These are phyloP conservation scores for Drosophila miranda DNA, from an alignment of 1,140 invertebrate species.

Conservation along the genomic window DNA sequence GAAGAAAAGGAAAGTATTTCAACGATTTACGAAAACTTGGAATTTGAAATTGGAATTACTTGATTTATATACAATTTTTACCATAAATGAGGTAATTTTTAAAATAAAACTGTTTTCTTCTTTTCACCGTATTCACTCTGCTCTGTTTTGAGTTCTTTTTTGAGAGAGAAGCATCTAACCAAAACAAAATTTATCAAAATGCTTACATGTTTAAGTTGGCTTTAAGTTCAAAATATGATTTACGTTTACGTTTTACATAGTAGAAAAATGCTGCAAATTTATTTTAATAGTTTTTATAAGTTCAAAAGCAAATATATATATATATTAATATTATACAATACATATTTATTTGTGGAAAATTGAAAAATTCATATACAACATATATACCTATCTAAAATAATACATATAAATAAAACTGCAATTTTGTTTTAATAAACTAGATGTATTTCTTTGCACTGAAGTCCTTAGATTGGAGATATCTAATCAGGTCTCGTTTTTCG, in stretches of 20 bases:
- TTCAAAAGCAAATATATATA: slow-evolving; percentile 59
- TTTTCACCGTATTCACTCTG: slow-evolving; percentile 45
- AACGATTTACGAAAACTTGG: slow-evolving; percentile 32
- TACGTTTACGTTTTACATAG: slow-evolving; percentile 62
- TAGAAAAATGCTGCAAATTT: slow-evolving; percentile 75
- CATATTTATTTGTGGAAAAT: slow-evolving; percentile 67
- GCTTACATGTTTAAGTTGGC: slow-evolving; percentile 72
- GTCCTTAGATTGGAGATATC: background rate
- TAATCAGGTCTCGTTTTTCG: background rate
- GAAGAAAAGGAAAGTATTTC: slow-evolving; percentile 47
- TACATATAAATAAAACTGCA: slow-evolving; percentile 52
- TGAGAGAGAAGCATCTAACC: slow-evolving; percentile 68
- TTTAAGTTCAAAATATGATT: slow-evolving; percentile 78
- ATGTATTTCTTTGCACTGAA: slow-evolving; percentile 12
- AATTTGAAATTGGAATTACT: slow-evolving; percentile 46
- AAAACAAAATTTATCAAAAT: slow-evolving; percentile 56
- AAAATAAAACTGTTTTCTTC: slow-evolving; percentile 31
- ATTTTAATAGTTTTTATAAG: slow-evolving; percentile 72
- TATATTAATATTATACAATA: slow-evolving; percentile 61
- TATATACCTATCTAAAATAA: slow-evolving; percentile 26
- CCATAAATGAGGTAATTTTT: slow-evolving; percentile 51
- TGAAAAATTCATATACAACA: slow-evolving; percentile 42
- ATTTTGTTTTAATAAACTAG: slow-evolving; percentile 59
- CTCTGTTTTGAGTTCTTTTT: slow-evolving; percentile 72
- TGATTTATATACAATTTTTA: slow-evolving; percentile 28